phyloP scores from a whole-genome alignment of 2,888 invertebrate genomes.

The Volucella bombylans region DNA sequence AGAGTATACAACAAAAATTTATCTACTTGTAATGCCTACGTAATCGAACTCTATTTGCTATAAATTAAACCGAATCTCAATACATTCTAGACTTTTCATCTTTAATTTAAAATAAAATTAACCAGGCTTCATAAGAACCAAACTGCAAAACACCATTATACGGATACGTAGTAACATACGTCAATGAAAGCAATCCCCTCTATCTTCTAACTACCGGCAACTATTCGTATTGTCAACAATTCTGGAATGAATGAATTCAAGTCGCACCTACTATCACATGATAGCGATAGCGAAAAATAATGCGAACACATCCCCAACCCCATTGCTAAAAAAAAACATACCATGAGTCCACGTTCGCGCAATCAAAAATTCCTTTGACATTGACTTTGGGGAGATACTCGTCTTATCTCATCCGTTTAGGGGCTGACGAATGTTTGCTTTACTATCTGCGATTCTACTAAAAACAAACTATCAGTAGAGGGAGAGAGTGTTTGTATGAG shows the following conservation, averaged over 20 bases:
- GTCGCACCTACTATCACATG: slow-evolving; percentile 24
- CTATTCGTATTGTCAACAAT: slow-evolving; percentile 18
- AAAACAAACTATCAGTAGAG: slow-evolving; percentile 36
- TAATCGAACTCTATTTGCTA: no score
- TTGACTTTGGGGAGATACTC: slow-evolving; percentile 67
- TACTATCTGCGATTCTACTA: slow-evolving; percentile 4
- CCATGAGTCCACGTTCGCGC: slow-evolving; percentile 1
- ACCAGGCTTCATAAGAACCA: no score
- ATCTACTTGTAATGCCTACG: no score
- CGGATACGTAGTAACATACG: no score
- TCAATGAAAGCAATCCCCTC: no score
- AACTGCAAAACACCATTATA: no score
- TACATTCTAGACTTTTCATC: no score
- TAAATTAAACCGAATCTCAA: no score
- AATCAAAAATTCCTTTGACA: slow-evolving; percentile 68
- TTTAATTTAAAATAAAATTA: no score
- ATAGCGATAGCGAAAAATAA: background rate
- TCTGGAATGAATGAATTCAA: slow-evolving; percentile 48
- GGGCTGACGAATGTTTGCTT: slow-evolving; percentile 48
- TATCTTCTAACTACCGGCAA: no score
- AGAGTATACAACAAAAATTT: no score
- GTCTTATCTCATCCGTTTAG: slow-evolving; percentile 59
- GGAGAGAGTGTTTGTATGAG: background rate
- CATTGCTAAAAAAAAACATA: slow-evolving; percentile 13
- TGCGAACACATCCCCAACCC: background rate